Conservation (phyloP, 2,888 invertebrate genomes). For the Tenthredo mesomela region DNA sequence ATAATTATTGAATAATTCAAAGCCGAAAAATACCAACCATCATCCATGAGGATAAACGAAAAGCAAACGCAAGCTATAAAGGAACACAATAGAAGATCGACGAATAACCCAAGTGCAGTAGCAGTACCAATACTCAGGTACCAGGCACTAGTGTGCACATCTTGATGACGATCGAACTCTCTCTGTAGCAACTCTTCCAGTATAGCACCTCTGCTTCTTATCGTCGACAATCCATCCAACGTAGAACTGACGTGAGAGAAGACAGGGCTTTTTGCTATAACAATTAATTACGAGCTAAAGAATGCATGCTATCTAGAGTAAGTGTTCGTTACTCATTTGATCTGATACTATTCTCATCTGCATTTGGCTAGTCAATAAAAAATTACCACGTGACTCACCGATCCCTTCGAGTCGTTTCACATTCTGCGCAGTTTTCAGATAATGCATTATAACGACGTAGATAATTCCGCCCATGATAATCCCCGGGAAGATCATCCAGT, state of each 20-base stretch:
- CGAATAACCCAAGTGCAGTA: slow-evolving; percentile 86
- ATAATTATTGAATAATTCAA: neutral
- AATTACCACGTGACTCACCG: slow-evolving; percentile 67
- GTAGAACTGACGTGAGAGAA: slow-evolving; percentile 94
- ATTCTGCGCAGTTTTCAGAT: slow-evolving; percentile 85
- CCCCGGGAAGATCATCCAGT: slow-evolving; percentile 83
- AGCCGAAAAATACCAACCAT: slow-evolving; percentile 75
- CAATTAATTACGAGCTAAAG: neutral
- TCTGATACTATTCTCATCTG: neutral
- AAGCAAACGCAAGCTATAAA: slow-evolving; percentile 85
- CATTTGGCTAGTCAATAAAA: too few species aligned
- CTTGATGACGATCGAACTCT: slow-evolving; percentile 86
- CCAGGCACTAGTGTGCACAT: slow-evolving; percentile 86
- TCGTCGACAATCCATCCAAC: slow-evolving; percentile 91
- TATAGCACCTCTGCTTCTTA: slow-evolving; percentile 87
- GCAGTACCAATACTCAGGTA: slow-evolving; percentile 83
- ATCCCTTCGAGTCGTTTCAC: slow-evolving; percentile 82
- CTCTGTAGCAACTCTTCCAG: slow-evolving; percentile 84
- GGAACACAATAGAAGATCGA: slow-evolving; percentile 85
- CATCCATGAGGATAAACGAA: slow-evolving; percentile 81
- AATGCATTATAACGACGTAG: slow-evolving; percentile 82
- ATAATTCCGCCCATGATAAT: slow-evolving; percentile 82
- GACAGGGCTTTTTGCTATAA: slow-evolving; percentile 88
- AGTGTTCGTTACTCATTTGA: neutral
- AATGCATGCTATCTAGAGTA: neutral